These are phyloP conservation scores for Eueides isabella DNA, from an alignment of 1,140 invertebrate species.

Conservation along the genomic window DNA sequence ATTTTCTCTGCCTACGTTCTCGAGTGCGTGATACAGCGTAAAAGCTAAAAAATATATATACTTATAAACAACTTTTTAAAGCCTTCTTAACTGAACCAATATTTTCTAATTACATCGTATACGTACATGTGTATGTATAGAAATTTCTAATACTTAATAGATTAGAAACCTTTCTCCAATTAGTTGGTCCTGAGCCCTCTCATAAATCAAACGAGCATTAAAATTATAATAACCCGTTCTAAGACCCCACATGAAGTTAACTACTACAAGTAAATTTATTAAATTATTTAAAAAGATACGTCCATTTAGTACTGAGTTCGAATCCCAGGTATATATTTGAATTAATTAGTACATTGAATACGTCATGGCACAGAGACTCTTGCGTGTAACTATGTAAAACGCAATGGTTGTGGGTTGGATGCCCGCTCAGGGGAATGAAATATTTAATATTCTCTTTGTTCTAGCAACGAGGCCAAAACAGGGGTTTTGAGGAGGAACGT, in stretches of 20 bases:
- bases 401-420: too few species aligned
- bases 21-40: too few species aligned
- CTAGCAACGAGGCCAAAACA: too few species aligned
- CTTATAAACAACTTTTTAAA: too few species aligned
- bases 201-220: constrained; percentile 12
- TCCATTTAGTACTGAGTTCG: not conserved
- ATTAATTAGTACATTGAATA: not conserved
- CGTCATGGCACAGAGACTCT: too few species aligned
- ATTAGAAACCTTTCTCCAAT: constrained; percentile 14
- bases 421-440: too few species aligned
- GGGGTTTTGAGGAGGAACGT: too few species aligned
- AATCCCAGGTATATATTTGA: not conserved
- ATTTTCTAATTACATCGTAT: not conserved
- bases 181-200: not conserved
- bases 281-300: constrained; percentile 7
- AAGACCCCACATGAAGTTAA: constrained; percentile 10
- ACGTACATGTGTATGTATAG: not conserved
- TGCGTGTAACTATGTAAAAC: too few species aligned
- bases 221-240: constrained; percentile 12
- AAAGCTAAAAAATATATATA: too few species aligned
- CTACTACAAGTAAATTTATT: constrained; percentile 1
- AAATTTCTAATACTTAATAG: constrained; percentile 5
- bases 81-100: not conserved
- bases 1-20: too few species aligned
- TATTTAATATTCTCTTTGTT: too few species aligned